A percentile compares a stretch with the other conserved stretches of the same genome.
Conservation (phyloP, 1,140 invertebrate species). For the Amyelois transitella region DNA sequence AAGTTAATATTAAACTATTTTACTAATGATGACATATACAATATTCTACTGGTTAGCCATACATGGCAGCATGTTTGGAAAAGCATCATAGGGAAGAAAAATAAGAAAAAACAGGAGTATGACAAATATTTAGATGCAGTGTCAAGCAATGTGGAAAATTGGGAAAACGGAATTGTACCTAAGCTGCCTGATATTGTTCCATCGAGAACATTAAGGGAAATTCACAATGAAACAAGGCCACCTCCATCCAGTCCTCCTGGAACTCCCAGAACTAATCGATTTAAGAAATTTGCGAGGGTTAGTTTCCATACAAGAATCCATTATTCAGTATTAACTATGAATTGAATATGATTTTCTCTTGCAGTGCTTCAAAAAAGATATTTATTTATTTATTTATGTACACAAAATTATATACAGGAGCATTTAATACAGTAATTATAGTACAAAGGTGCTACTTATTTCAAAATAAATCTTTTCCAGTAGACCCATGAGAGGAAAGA, state of each 20-base stretch:
- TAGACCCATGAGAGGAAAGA: no score
- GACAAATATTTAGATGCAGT: conserved; percentile 32
- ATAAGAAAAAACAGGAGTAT: conserved; percentile 36
- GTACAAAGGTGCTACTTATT: no score
- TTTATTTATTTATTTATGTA: no score
- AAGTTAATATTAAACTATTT: conserved; percentile 55
- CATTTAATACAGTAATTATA: no score
- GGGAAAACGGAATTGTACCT: conserved; percentile 22
- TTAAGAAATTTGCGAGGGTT: conserved; percentile 70
- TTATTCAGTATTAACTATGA: no score
- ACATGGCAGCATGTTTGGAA: conserved; percentile 53
- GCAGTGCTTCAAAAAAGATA: no score
- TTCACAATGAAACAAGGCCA: conserved; percentile 43
- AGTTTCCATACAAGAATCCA: no score
- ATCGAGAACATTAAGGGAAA: conserved; percentile 44
- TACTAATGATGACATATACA: conserved; percentile 55
- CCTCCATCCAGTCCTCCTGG: conserved; percentile 53
- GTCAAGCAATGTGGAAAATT: conserved; percentile 57
- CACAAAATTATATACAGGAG: no score
- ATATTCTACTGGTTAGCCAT: conserved; percentile 53
- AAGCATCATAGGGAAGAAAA: conserved; percentile 25
- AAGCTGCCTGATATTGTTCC: conserved; percentile 20
- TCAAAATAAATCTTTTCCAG: no score
- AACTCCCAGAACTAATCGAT: conserved; percentile 64
- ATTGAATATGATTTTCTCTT: no score